phyloP scores from a whole-genome alignment of 2,888 invertebrate species.

The Lymantria dispar region DNA sequence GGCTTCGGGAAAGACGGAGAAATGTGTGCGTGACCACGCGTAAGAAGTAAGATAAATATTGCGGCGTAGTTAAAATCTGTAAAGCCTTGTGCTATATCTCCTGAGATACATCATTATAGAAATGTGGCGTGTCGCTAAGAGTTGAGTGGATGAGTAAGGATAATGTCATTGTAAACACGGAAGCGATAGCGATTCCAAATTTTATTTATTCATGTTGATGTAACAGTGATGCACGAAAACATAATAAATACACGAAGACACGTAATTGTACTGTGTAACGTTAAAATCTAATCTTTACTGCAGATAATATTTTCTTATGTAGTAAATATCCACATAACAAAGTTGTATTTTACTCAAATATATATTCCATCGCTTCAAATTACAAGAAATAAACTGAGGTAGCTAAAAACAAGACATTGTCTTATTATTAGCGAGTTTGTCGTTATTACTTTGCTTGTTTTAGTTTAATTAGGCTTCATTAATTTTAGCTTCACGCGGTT shows the following conservation, averaged over 20 bases:
- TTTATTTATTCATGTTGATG: no score
- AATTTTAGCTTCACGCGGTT: slow-evolving; percentile 32
- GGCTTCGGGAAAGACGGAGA: slow-evolving; percentile 24
- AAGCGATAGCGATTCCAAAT: slow-evolving; percentile 19
- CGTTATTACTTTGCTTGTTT: slow-evolving; percentile 30
- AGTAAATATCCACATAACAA: not conserved
- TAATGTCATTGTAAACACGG: slow-evolving; percentile 10
- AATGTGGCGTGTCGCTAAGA: slow-evolving; percentile 53
- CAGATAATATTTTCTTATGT: no score
- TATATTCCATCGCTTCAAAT: slow-evolving; percentile 22
- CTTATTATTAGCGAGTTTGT: slow-evolving; percentile 16
- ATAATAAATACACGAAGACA: no score
- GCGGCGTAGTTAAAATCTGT: slow-evolving; percentile 61
- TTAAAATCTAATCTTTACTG: no score
- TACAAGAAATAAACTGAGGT: slow-evolving; percentile 26
- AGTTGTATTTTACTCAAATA: not conserved
- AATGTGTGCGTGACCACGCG: slow-evolving; percentile 52
- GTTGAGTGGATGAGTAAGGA: slow-evolving; percentile 36
- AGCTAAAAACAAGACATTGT: slow-evolving; percentile 24
- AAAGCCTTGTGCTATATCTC: slow-evolving; percentile 63
- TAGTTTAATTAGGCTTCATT: slow-evolving; percentile 36
- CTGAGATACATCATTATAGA: slow-evolving; percentile 76
- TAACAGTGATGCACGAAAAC: no score
- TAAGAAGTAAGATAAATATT: slow-evolving; percentile 49
- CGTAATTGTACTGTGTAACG: no score